Evolutionary conservation across 2,888 invertebrate genomes (phyloP).

Genomic region (Tuberolachnus salignus): DNA sequence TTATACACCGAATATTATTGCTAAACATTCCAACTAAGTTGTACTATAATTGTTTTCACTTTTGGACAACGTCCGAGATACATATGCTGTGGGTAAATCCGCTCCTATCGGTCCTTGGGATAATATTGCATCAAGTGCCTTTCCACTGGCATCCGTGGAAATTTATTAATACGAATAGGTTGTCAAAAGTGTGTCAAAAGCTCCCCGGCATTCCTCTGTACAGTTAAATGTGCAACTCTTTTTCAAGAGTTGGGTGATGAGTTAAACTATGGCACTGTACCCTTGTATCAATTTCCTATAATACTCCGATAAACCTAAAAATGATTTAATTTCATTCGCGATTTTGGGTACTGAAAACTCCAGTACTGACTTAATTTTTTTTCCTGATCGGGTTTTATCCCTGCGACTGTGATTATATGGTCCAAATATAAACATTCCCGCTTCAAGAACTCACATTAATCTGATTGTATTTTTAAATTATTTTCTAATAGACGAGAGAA

Average conservation of each 20-base stretch:
- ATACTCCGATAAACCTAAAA: no score
- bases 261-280: not conserved
- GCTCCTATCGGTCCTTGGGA: not conserved
- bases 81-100: not conserved
- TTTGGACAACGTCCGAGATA: not conserved
- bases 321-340: no score
- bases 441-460: constrained; percentile 43
- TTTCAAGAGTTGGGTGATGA: not conserved
- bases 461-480: constrained; percentile 43
- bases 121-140: not conserved
- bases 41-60: no score
- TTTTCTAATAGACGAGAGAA: no score
- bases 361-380: no score
- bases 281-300: constrained; percentile 62
- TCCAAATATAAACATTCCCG: no score
- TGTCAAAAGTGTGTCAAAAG: not conserved
- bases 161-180: not conserved
- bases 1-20: no score
- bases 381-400: no score
- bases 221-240: not conserved
- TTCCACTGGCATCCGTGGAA: not conserved
- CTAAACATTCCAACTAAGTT: no score
- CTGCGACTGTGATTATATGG: no score
- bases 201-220: not conserved
- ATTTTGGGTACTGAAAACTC: no score